Conservation (phyloP, 2,797 vertebrate species). For the Rhynchotus rufescens region DNA sequence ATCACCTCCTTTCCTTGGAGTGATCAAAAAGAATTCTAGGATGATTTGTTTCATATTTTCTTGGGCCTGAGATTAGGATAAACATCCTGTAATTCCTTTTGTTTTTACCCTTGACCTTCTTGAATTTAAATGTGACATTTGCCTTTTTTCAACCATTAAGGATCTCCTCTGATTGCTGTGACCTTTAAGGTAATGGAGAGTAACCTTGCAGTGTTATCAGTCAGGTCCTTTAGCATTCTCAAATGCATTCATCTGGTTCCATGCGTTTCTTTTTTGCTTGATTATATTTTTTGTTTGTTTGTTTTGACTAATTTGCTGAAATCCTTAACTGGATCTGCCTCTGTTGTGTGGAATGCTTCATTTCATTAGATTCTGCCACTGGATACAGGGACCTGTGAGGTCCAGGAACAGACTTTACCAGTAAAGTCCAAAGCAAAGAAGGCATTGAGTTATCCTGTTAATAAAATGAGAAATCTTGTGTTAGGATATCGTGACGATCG, state of each 20-base stretch:
- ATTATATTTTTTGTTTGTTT: not conserved
- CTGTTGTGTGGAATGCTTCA: too few relatives aligned
- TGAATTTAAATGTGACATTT: not conserved
- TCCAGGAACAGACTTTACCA: not conserved
- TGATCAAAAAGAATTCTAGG: not conserved
- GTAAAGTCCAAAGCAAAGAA: not conserved
- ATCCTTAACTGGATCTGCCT: not conserved
- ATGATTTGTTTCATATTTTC: not conserved
- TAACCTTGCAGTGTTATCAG: not conserved
- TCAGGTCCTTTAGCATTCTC: not conserved
- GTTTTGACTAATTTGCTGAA: not conserved
- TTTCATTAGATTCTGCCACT: not conserved
- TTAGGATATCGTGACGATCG: not conserved
- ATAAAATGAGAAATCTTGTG: not conserved
- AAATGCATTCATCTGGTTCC: not conserved
- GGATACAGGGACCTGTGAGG: not conserved
- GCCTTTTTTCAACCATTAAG: not conserved
- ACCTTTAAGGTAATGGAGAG: slow-evolving; percentile 4
- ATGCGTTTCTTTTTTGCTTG: not conserved
- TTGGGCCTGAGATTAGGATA: not conserved
- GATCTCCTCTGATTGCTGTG: slow-evolving; percentile 10
- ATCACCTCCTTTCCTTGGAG: not conserved
- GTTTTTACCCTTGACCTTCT: not conserved
- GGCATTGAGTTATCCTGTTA: not conserved
- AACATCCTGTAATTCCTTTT: not conserved